Percentiles rank a stretch among this genome's conserved stretches.
Conservation (phyloP, 2,113 vertebrate genomes). For the Pardalotus punctatus region DNA sequence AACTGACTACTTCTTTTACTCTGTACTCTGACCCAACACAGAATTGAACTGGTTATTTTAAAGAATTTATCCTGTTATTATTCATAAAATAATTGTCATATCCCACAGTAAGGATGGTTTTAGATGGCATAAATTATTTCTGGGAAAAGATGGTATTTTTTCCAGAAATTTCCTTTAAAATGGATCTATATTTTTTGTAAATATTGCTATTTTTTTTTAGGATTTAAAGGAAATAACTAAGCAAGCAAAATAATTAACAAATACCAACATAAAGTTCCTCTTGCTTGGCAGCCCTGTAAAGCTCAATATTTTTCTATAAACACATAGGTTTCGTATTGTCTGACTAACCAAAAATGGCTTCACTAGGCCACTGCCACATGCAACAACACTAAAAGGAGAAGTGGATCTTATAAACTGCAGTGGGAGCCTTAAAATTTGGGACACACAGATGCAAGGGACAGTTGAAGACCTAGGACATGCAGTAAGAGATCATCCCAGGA, state of each 20-base stretch:
- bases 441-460: not conserved
- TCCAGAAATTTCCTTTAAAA: not conserved
- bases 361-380: not conserved
- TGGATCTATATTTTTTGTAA: not conserved
- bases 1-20: not conserved
- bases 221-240: not conserved
- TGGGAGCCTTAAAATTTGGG: not conserved
- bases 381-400: not conserved
- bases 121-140: not conserved
- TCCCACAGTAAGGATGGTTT: accelerated
- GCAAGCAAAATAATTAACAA: not conserved
- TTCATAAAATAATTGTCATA: not conserved
- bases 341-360: not conserved
- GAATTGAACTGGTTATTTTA: not conserved
- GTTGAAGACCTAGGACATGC: not conserved
- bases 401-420: not conserved
- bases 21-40: not conserved
- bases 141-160: not conserved
- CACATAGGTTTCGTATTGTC: not conserved
- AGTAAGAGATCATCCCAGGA: not conserved
- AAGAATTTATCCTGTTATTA: not conserved
- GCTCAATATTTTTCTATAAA: not conserved
- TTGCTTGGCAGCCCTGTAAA: not conserved
- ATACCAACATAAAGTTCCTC: not conserved
- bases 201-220: not conserved